These are phyloP conservation scores for Lepus timidus DNA, from an alignment of 2,113 vertebrate species.

Conservation along the genomic window DNA sequence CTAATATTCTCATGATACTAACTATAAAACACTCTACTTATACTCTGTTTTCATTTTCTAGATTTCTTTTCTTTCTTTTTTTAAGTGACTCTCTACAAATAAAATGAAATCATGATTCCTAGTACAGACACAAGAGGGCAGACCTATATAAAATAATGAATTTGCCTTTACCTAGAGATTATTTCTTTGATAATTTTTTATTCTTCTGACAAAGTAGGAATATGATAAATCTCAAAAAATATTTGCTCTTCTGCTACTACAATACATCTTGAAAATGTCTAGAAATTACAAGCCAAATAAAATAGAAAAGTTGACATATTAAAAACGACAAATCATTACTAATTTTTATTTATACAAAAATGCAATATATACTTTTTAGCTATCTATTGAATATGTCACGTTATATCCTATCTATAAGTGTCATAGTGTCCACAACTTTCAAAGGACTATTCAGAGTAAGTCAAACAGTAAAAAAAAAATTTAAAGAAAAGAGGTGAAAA, in stretches of 20 bases:
- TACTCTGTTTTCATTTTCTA: slow-evolving; percentile 32
- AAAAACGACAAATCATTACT: slow-evolving; percentile 22
- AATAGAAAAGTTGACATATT: background rate
- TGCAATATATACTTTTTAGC: background rate
- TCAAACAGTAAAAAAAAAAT: slow-evolving; percentile 3
- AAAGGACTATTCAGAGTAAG: background rate
- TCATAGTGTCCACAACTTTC: background rate
- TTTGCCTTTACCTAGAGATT: slow-evolving; percentile 81
- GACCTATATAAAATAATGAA: slow-evolving; percentile 84
- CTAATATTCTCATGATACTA: background rate
- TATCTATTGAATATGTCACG: background rate
- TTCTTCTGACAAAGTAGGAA: background rate
- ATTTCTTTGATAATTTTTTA: slow-evolving; percentile 33
- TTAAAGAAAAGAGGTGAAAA: slow-evolving; percentile 8
- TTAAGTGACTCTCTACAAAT: background rate
- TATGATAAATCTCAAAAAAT: background rate
- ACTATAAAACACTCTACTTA: slow-evolving; percentile 65
- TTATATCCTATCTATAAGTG: background rate
- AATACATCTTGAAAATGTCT: slow-evolving; percentile 41
- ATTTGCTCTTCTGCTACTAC: slow-evolving; percentile 5
- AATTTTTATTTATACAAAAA: slow-evolving; percentile 38
- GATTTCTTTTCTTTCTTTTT: too few relatives aligned
- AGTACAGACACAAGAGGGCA: slow-evolving; percentile 71
- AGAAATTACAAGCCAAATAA: slow-evolving; percentile 42
- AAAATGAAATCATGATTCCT: slow-evolving; percentile 63